phyloP scores from a whole-genome alignment of 2,113 vertebrate species.

The Phylloscopus trochilus region DNA sequence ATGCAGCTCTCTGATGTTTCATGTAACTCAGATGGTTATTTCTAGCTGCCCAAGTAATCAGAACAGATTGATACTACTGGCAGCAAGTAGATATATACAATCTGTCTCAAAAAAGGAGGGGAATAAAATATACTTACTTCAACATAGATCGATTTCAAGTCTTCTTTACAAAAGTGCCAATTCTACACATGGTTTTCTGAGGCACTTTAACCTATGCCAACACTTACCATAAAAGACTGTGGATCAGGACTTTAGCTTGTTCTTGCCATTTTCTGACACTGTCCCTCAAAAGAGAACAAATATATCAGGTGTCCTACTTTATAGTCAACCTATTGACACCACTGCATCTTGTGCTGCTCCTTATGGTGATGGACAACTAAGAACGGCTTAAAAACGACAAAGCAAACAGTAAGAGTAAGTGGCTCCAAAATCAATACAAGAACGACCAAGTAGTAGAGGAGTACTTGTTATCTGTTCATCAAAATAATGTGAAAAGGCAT shows the following conservation, averaged over 20 bases:
- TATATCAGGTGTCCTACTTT: slow-evolving; percentile 24
- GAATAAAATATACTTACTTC: not conserved
- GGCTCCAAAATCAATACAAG: slow-evolving; percentile 82
- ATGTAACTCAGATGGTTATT: not conserved
- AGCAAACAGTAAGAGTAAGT: slow-evolving; percentile 78
- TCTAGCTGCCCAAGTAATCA: not conserved
- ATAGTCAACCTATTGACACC: slow-evolving; percentile 66
- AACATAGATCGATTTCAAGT: not conserved
- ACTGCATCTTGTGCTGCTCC: slow-evolving; percentile 57
- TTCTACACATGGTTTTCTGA: not conserved
- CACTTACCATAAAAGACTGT: not conserved
- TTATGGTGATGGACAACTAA: slow-evolving; percentile 75
- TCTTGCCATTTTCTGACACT: slow-evolving; percentile 1
- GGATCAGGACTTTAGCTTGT: not conserved
- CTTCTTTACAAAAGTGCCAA: not conserved
- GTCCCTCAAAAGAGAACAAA: slow-evolving; percentile 6
- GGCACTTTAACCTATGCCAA: not conserved
- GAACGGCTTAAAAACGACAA: slow-evolving; percentile 69
- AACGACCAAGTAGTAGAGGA: slow-evolving; percentile 78
- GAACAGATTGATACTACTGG: not conserved
- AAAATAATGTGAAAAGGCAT: slow-evolving; percentile 66
- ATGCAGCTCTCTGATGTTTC: not conserved
- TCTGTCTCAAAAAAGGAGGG: not conserved
- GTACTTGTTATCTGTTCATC: slow-evolving; percentile 71
- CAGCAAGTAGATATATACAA: not conserved